These are phyloP conservation scores for Silvanus unidentatus DNA, from an alignment of 2,888 invertebrate genomes.

Conservation along the genomic window DNA sequence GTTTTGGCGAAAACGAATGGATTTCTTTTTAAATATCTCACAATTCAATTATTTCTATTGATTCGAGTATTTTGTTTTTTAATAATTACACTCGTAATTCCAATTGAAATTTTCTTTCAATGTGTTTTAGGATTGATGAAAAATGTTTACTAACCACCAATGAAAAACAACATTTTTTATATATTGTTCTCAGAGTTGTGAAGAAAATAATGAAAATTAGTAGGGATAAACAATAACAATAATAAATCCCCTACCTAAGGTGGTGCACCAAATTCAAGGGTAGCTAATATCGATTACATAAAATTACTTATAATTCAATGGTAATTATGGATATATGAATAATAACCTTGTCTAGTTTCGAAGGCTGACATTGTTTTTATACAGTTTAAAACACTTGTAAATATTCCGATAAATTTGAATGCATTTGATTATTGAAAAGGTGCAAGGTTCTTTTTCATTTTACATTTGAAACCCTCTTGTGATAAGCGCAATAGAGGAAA, in stretches of 20 bases:
- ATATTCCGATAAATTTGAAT: slow-evolving; percentile 19
- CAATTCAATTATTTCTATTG: slow-evolving; percentile 1
- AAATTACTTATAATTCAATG: slow-evolving; percentile 29
- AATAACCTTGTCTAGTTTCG: slow-evolving; percentile 34
- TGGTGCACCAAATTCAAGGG: slow-evolving; percentile 32
- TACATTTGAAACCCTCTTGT: slow-evolving; percentile 8
- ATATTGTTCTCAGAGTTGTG: slow-evolving; percentile 8
- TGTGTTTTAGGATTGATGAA: no score
- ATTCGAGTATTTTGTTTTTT: background rate
- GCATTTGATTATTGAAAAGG: slow-evolving; percentile 9
- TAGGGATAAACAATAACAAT: slow-evolving; percentile 29
- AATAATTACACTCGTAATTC: background rate
- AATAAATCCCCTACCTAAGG: slow-evolving; percentile 23
- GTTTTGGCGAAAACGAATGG: slow-evolving; percentile 5
- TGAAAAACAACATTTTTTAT: slow-evolving; percentile 16
- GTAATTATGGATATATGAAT: slow-evolving; percentile 22
- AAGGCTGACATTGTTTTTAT: slow-evolving; percentile 37
- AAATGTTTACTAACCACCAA: no score
- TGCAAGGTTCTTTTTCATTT: slow-evolving; percentile 17
- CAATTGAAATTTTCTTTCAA: no score
- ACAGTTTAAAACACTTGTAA: slow-evolving; percentile 32
- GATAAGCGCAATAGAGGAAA: slow-evolving; percentile 7
- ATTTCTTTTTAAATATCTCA: slow-evolving; percentile 6
- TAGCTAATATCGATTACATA: slow-evolving; percentile 24
- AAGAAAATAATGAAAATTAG: slow-evolving; percentile 12